Conservation (phyloP, 2,888 invertebrate genomes). For the Alloscopus bannaensis region DNA sequence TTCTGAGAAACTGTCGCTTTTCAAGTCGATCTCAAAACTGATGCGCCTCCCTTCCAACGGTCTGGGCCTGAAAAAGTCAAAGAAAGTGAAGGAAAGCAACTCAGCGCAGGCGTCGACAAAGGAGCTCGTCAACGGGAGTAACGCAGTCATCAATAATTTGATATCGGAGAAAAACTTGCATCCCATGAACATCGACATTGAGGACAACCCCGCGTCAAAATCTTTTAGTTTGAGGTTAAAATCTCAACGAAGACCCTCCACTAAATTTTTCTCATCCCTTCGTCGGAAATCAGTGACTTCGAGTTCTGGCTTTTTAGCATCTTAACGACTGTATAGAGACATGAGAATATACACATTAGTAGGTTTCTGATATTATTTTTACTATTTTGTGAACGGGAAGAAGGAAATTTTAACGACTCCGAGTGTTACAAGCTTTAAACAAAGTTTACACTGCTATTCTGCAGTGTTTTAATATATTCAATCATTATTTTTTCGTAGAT, state of each 20-base stretch:
- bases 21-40: slow-evolving; percentile 67
- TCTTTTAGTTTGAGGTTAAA: slow-evolving; percentile 23
- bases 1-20: slow-evolving; percentile 56
- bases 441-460: too few relatives aligned
- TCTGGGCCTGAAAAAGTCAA: slow-evolving; percentile 55
- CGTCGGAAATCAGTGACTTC: slow-evolving; percentile 23
- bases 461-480: too few relatives aligned
- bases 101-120: slow-evolving; percentile 4
- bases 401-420: too few relatives aligned
- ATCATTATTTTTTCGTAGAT: too few relatives aligned
- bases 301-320: slow-evolving; percentile 8
- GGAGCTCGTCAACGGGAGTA: background rate
- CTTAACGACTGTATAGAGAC: slow-evolving; percentile 12
- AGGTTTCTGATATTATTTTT: too few relatives aligned
- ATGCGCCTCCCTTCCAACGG: slow-evolving; percentile 55
- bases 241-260: slow-evolving; percentile 26
- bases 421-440: too few relatives aligned
- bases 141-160: slow-evolving; percentile 32
- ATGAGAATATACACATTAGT: too few relatives aligned
- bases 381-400: too few relatives aligned
- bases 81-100: slow-evolving; percentile 33
- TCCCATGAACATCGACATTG: slow-evolving; percentile 17
- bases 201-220: slow-evolving; percentile 9
- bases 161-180: slow-evolving; percentile 36
- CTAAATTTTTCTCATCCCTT: slow-evolving; percentile 39